These are phyloP conservation scores for Sarcophaga peregrina DNA, from an alignment of 1,140 invertebrate species.

Conservation along the genomic window DNA sequence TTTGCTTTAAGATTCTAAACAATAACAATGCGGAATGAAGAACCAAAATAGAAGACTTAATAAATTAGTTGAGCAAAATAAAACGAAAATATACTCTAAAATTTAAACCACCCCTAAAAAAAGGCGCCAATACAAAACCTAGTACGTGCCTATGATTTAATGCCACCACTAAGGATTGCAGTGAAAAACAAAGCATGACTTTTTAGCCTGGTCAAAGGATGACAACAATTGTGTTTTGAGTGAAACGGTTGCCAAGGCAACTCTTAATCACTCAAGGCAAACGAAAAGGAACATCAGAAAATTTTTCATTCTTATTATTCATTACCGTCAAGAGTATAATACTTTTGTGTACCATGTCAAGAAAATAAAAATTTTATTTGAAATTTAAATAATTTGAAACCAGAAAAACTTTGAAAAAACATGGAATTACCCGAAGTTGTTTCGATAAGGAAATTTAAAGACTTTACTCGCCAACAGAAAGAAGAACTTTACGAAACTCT, in stretches of 20 bases:
- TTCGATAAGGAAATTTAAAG: slow-evolving; percentile 60
- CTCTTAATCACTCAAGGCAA: background rate
- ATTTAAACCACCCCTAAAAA: background rate
- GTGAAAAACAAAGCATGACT: background rate
- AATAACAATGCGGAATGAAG: background rate
- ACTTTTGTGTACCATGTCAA: background rate
- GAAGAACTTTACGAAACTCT: slow-evolving; percentile 62
- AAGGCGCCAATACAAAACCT: background rate
- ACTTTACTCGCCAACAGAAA: slow-evolving; percentile 58
- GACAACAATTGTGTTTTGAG: slow-evolving; percentile 16
- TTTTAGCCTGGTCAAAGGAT: background rate
- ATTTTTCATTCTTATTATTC: slow-evolving; percentile 26
- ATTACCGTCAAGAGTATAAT: background rate
- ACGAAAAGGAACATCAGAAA: background rate
- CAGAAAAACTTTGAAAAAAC: background rate
- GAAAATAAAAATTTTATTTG: background rate
- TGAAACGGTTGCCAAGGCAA: slow-evolving; percentile 25
- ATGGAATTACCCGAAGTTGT: slow-evolving; percentile 60
- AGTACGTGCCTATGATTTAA: background rate
- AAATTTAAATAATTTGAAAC: background rate
- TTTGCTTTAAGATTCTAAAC: background rate
- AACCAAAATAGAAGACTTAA: background rate
- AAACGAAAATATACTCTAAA: background rate
- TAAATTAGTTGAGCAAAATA: background rate
- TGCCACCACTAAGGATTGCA: background rate